phyloP scores from a whole-genome alignment of 2,113 vertebrate species.

The Puffinus mauretanicus region DNA sequence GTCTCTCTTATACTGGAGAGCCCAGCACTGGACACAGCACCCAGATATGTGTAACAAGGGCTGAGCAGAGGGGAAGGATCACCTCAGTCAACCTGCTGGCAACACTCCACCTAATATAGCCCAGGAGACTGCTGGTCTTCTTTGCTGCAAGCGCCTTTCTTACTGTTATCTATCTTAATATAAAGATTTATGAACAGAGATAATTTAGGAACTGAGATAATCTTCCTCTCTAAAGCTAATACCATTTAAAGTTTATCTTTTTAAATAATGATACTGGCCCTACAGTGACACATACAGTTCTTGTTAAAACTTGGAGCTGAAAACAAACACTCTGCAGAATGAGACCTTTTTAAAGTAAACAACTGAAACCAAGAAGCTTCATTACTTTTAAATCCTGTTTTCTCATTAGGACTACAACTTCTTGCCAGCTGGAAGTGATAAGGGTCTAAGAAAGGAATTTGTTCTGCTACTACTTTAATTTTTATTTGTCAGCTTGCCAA shows the following conservation, averaged over 20 bases:
- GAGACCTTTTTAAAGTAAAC: conserved; percentile 41
- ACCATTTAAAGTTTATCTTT: not conserved
- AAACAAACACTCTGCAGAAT: conserved; percentile 8
- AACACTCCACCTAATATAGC: not conserved
- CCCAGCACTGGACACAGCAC: not conserved
- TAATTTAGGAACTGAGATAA: not conserved
- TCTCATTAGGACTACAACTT: conserved; percentile 36
- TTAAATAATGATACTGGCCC: not conserved
- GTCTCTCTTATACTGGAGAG: not conserved
- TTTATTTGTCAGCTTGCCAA: conserved; percentile 52
- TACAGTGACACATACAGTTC: not conserved
- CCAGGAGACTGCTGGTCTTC: not conserved
- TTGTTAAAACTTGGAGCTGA: conserved; percentile 6
- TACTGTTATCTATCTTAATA: not conserved
- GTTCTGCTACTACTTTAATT: conserved; percentile 45
- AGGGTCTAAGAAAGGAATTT: conserved; percentile 28
- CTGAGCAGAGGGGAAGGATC: not conserved
- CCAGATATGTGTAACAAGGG: too few relatives aligned
- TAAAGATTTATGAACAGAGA: not conserved
- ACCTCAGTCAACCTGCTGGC: not conserved
- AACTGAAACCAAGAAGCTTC: conserved; percentile 30
- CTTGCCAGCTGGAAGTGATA: conserved; percentile 54
- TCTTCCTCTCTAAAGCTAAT: not conserved
- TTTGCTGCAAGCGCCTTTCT: not conserved
- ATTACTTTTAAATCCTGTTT: conserved; percentile 50